Percentiles rank a stretch among this genome's conserved stretches.
Conservation (phyloP, 2,888 invertebrate species). For the Tenthredo scrophulariae region DNA sequence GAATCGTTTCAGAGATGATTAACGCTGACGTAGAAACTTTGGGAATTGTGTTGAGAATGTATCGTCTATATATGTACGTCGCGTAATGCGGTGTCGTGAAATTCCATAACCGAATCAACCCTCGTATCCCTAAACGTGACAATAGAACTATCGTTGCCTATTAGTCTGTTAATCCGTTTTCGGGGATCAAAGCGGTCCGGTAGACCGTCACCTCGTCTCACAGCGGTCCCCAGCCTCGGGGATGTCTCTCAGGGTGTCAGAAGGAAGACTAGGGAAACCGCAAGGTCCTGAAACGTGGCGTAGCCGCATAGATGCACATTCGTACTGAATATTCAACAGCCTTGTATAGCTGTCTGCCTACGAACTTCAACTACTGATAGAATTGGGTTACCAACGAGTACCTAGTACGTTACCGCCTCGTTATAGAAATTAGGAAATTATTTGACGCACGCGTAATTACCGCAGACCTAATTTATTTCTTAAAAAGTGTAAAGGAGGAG, state of each 20-base stretch:
- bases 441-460: too few species aligned
- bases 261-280: constrained; percentile 27
- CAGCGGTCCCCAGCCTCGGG: background rate
- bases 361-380: constrained; percentile 27
- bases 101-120: constrained; percentile 42
- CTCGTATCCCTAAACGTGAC: constrained; percentile 47
- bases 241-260: constrained; percentile 24
- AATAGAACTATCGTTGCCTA: constrained; percentile 55
- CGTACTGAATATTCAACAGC: constrained; percentile 30
- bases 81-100: background rate
- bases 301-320: constrained; percentile 34
- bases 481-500: too few species aligned
- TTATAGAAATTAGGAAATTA: background rate
- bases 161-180: constrained; percentile 55
- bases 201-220: constrained; percentile 28
- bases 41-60: too few species aligned
- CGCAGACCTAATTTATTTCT: too few species aligned
- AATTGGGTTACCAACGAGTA: background rate
- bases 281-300: constrained; percentile 7
- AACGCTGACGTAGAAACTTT: too few species aligned
- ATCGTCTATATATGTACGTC: too few species aligned
- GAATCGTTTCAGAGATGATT: too few species aligned
- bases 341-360: background rate
- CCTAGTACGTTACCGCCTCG: background rate
- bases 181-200: constrained; percentile 50